Conservation (phyloP, 2,113 vertebrate species). For the Cebus imitator region DNA sequence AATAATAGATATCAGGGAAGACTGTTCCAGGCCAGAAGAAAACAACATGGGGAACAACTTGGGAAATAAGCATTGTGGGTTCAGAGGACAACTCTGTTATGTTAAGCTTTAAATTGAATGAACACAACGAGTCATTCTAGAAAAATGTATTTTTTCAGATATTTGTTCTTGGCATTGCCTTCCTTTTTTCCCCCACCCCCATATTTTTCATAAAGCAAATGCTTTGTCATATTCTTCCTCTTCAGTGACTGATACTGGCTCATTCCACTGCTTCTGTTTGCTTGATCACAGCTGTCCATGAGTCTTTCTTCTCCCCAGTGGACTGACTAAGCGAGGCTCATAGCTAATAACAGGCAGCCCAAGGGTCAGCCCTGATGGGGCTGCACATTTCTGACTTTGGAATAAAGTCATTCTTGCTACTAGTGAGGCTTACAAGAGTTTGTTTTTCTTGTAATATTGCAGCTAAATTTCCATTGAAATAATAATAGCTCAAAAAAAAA, state of each 20-base stretch:
- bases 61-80: neutral
- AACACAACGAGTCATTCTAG: slow-evolving; percentile 41
- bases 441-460: slow-evolving; percentile 35
- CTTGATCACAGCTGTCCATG: slow-evolving; percentile 51
- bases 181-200: neutral
- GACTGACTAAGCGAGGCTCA: slow-evolving; percentile 48
- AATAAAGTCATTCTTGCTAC: slow-evolving; percentile 44
- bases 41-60: slow-evolving; percentile 8
- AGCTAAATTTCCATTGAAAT: slow-evolving; percentile 56
- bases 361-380: neutral
- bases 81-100: slow-evolving; percentile 33
- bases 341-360: neutral
- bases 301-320: slow-evolving; percentile 43
- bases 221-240: slow-evolving; percentile 53
- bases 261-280: slow-evolving; percentile 47
- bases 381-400: neutral
- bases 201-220: slow-evolving; percentile 52
- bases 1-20: neutral
- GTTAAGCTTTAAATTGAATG: slow-evolving; percentile 44
- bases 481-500: neutral
- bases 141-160: slow-evolving; percentile 53
- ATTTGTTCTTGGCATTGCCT: slow-evolving; percentile 64
- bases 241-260: slow-evolving; percentile 27
- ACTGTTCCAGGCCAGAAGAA: neutral
- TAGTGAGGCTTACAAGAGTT: neutral